These are phyloP conservation scores for Cyphomyrmex costatus DNA, from an alignment of 1,140 invertebrate genomes.

Conservation along the genomic window DNA sequence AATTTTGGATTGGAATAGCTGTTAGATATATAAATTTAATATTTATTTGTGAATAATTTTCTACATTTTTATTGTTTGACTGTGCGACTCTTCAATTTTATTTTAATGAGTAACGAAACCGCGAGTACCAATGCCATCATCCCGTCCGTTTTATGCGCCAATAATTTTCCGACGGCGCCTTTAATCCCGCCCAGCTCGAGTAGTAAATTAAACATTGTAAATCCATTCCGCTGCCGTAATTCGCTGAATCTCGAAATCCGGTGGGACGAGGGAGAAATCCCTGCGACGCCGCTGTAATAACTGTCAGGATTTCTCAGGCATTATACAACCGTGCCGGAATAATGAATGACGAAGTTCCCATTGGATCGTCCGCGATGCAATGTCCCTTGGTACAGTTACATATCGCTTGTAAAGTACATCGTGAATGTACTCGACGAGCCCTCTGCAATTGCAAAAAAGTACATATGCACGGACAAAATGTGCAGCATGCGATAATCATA, in stretches of 20 bases:
- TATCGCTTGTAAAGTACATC: slow-evolving; percentile 56
- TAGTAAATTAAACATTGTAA: slow-evolving; percentile 61
- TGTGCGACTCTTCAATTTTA: neutral
- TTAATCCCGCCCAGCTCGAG: slow-evolving; percentile 33
- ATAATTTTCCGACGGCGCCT: slow-evolving; percentile 47
- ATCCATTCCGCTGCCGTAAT: slow-evolving; percentile 56
- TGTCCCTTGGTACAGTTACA: slow-evolving; percentile 26
- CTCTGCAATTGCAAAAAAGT: slow-evolving; percentile 17
- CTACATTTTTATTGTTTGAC: neutral
- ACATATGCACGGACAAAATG: slow-evolving; percentile 52
- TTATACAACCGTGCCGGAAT: slow-evolving; percentile 64
- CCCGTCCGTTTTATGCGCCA: slow-evolving; percentile 29
- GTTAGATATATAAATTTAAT: neutral
- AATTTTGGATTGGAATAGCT: neutral
- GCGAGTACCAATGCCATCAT: slow-evolving; percentile 4
- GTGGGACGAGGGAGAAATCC: slow-evolving; percentile 39
- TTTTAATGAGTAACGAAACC: slow-evolving; percentile 35
- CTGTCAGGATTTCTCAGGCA: slow-evolving; percentile 62
- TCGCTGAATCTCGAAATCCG: slow-evolving; percentile 64
- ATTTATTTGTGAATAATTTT: neutral
- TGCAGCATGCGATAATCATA: neutral
- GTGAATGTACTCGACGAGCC: neutral
- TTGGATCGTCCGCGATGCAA: slow-evolving; percentile 52
- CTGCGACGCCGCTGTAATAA: slow-evolving; percentile 59
- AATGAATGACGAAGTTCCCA: slow-evolving; percentile 70